Percentiles rank a stretch among this genome's conserved stretches.
phyloP scores from a whole-genome alignment of 2,113 vertebrate species.

The Alaudala cheleensis region DNA sequence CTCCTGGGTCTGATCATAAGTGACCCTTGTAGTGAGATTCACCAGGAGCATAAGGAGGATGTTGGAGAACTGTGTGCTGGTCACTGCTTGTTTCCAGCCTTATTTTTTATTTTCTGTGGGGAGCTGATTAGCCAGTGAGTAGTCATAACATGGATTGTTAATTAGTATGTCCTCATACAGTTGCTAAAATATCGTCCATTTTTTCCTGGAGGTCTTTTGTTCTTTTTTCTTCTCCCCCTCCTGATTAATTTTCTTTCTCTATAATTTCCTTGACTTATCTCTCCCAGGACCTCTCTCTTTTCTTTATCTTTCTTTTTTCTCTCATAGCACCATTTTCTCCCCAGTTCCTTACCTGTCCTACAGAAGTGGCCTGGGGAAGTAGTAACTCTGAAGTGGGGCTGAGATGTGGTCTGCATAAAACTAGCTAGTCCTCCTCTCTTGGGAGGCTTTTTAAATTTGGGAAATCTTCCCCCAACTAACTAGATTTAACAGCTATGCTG shows the following conservation, averaged over 20 bases:
- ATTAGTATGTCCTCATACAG: neutral
- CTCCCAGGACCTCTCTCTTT: neutral
- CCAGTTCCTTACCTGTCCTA: neutral
- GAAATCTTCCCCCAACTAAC: neutral
- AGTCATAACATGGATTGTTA: neutral
- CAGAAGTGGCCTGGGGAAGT: neutral
- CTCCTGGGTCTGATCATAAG: rapidly evolving
- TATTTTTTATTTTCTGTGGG: neutral
- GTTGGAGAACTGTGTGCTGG: neutral
- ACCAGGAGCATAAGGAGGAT: neutral
- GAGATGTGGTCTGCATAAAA: neutral
- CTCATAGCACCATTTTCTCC: neutral
- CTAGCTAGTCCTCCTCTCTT: neutral
- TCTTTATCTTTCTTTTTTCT: neutral
- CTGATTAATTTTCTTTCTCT: neutral
- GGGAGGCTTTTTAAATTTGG: neutral
- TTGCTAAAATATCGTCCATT: neutral
- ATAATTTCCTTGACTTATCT: neutral
- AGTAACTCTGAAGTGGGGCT: neutral
- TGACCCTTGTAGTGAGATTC: neutral
- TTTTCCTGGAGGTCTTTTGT: neutral
- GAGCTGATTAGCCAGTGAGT: neutral
- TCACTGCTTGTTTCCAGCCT: neutral
- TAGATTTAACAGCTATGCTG: neutral
- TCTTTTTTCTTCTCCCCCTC: neutral